Percentiles rank a stretch among this genome's conserved stretches.
phyloP scores from a whole-genome alignment of 2,888 invertebrate genomes.

The Tachina fera region DNA sequence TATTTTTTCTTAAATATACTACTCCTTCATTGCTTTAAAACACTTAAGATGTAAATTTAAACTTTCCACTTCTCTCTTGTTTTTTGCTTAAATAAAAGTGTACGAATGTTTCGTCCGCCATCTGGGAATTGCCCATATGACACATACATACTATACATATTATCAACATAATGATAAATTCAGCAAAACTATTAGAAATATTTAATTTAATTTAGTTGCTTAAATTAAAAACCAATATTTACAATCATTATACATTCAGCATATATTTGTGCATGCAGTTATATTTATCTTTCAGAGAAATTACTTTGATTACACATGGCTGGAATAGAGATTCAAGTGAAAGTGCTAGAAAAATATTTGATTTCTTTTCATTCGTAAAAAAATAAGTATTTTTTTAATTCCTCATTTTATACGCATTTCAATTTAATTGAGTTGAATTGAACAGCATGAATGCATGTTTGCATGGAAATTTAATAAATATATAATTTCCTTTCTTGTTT shows the following conservation, averaged over 20 bases:
- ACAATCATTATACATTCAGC: not conserved
- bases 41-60: too few species aligned
- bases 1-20: too few species aligned
- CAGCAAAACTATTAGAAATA: too few species aligned
- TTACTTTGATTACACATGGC: not conserved
- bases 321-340: not conserved
- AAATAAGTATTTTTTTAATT: not conserved
- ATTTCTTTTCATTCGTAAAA: not conserved
- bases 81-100: too few species aligned
- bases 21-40: too few species aligned
- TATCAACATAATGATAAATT: too few species aligned
- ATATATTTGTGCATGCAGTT: too few species aligned
- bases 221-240: not conserved
- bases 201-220: not conserved
- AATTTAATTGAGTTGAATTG: conserved; percentile 13
- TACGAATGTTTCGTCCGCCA: too few species aligned
- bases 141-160: too few species aligned
- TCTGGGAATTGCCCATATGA: too few species aligned
- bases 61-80: too few species aligned
- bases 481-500: not conserved
- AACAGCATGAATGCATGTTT: conserved; percentile 3
- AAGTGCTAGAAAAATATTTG: not conserved
- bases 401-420: not conserved
- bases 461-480: conserved; percentile 16
- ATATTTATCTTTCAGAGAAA: conserved; percentile 4